Conservation (phyloP, 2,797 vertebrate genomes). For the Mallotus villosus region DNA sequence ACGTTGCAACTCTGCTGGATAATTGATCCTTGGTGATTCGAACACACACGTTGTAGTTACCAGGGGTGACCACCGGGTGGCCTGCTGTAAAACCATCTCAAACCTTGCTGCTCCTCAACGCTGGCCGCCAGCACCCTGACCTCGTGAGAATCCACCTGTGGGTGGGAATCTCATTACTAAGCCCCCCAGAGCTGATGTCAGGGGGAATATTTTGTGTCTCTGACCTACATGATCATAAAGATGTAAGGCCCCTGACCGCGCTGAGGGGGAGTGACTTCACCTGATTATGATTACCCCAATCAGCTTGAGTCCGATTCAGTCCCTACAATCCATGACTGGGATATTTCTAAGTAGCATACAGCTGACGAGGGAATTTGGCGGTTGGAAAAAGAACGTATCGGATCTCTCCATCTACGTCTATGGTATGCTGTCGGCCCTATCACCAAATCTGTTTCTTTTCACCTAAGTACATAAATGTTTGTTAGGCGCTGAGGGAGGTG, state of each 20-base stretch:
- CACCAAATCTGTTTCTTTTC: background rate
- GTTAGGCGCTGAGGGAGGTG: conserved; percentile 1
- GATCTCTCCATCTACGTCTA: background rate
- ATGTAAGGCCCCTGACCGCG: background rate
- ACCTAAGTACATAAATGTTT: conserved; percentile 13
- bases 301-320: background rate
- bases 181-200: conserved; percentile 55
- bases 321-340: background rate
- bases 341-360: background rate
- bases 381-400: background rate
- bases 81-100: too few relatives aligned
- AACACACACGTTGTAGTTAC: background rate
- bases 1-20: background rate
- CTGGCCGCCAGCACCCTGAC: background rate
- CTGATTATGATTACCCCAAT: background rate
- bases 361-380: background rate
- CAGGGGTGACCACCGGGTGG: conserved; percentile 1
- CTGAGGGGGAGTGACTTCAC: background rate
- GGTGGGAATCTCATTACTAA: conserved; percentile 66
- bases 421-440: background rate
- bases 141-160: conserved; percentile 43
- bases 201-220: conserved; percentile 24
- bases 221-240: background rate
- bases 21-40: background rate
- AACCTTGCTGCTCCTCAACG: too few relatives aligned